Evolutionary conservation across 2,888 invertebrate species (phyloP).

Genomic region (Coelogynopora nodosa): DNA sequence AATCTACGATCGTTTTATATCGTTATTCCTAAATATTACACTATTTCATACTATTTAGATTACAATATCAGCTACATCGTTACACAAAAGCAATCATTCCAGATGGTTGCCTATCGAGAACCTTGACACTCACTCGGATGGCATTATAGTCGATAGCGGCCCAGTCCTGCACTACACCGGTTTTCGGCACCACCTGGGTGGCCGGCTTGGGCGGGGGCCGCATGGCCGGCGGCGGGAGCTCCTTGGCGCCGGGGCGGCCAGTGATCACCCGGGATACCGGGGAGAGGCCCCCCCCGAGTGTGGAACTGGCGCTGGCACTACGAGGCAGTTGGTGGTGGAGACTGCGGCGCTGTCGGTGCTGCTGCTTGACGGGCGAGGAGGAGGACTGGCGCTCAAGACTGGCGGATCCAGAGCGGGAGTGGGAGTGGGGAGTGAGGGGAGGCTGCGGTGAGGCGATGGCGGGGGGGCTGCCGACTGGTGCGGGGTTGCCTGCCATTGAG

Average conservation of each 20-base stretch:
- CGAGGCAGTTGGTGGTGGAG: neutral
- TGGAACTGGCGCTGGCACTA: neutral
- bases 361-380: no score
- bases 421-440: neutral
- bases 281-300: neutral
- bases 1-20: no score
- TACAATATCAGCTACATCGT: no score
- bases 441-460: neutral
- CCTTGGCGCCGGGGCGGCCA: neutral
- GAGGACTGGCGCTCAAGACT: neutral
- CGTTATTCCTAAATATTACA: no score
- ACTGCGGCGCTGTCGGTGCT: neutral
- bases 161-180: neutral
- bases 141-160: neutral
- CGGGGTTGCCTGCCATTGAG: neutral
- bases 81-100: no score
- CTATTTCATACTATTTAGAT: no score
- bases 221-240: slow-evolving; percentile 4
- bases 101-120: no score
- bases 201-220: neutral
- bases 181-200: neutral
- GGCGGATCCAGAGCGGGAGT: neutral
- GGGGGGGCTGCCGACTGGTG: neutral
- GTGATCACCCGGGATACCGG: neutral
- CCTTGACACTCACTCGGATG: neutral